Evolutionary conservation across 2,113 vertebrate species (phyloP).

Genomic region (Oenanthe oenanthe): DNA sequence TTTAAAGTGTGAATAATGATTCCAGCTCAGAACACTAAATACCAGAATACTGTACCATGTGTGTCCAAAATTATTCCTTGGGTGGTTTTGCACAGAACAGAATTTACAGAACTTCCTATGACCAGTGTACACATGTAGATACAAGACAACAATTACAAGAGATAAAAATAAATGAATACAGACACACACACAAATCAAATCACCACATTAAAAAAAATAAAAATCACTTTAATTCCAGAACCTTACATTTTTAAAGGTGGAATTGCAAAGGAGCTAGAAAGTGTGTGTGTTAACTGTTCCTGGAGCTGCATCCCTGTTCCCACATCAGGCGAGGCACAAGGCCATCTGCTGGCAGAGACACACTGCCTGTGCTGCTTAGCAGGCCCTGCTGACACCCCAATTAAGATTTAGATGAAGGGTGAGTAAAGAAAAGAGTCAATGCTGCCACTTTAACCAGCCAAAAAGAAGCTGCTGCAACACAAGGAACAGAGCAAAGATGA

Average conservation of each 20-base stretch:
- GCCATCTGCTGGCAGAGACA: conserved; percentile 34
- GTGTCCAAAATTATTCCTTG: background rate
- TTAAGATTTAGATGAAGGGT: background rate
- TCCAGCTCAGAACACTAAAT: background rate
- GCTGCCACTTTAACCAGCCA: background rate
- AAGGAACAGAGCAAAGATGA: background rate
- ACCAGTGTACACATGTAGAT: too few species aligned
- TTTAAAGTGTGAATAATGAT: background rate
- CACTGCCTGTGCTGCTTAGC: too few species aligned
- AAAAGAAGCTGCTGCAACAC: background rate
- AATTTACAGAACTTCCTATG: background rate
- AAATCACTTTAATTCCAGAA: background rate
- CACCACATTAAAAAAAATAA: background rate
- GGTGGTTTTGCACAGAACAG: background rate
- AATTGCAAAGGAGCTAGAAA: background rate
- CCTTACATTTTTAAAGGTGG: background rate
- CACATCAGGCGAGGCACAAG: background rate
- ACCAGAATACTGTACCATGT: background rate
- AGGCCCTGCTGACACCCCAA: background rate
- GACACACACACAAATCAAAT: background rate
- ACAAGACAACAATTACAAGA: background rate
- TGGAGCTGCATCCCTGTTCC: background rate
- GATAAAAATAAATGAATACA: background rate
- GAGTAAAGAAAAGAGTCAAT: background rate
- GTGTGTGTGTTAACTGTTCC: background rate